Conservation (phyloP, 2,797 vertebrate genomes). For the Allenopithecus nigroviridis region DNA sequence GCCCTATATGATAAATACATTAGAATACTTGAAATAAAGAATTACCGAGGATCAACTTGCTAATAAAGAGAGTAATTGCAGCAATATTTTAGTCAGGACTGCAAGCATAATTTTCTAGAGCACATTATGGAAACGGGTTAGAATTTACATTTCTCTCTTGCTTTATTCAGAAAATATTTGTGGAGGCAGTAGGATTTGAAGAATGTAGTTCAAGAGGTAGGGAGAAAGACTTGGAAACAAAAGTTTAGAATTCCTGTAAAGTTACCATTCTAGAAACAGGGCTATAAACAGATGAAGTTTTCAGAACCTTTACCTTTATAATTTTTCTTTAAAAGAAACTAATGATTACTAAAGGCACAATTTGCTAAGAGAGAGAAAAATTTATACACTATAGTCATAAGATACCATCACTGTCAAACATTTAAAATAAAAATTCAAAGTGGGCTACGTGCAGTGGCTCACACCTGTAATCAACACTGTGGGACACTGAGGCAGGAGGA, state of each 20-base stretch:
- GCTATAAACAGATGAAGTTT: background rate
- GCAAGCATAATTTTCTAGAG: background rate
- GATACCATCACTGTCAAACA: background rate
- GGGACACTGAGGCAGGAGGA: background rate
- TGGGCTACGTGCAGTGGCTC: background rate
- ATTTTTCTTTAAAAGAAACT: background rate
- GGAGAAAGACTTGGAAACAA: background rate
- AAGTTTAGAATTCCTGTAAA: background rate
- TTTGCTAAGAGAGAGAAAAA: background rate
- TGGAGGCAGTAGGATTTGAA: background rate
- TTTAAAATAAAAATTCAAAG: background rate
- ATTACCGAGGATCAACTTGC: background rate
- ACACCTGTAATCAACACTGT: background rate
- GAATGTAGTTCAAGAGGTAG: background rate
- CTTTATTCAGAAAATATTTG: background rate
- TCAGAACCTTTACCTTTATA: background rate
- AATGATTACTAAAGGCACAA: background rate
- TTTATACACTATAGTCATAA: background rate
- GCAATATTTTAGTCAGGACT: background rate
- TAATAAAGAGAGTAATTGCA: background rate
- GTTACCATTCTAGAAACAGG: background rate
- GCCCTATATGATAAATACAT: background rate
- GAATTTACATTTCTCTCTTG: background rate
- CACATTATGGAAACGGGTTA: background rate
- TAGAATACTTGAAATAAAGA: background rate